A percentile compares a stretch with the other conserved stretches of the same genome.
Conservation (phyloP, 2,797 vertebrate species). For the Kryptolebias ocellatus region DNA sequence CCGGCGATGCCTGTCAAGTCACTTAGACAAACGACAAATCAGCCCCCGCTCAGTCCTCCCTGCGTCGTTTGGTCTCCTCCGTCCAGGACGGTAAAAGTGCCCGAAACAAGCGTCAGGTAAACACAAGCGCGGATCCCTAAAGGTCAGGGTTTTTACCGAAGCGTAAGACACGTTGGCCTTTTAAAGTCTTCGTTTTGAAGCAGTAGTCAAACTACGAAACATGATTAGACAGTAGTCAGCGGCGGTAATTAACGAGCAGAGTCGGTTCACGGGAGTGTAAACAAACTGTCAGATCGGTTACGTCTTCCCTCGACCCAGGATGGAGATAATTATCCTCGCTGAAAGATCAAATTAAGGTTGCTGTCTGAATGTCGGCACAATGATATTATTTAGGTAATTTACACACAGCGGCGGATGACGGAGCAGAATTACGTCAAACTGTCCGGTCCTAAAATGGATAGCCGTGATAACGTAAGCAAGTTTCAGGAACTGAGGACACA, state of each 20-base stretch:
- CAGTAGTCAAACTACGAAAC: constrained; percentile 2
- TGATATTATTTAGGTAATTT: too few species aligned
- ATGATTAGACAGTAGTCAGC: constrained; percentile 5
- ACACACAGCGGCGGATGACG: background rate
- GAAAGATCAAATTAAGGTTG: background rate
- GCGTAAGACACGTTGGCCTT: background rate
- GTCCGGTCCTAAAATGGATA: too few species aligned
- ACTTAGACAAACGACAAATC: constrained; percentile 7
- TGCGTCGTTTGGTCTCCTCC: background rate
- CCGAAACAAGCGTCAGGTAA: background rate
- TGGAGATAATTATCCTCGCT: background rate
- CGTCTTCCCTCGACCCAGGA: background rate
- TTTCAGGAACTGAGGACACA: too few species aligned
- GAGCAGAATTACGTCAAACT: too few species aligned
- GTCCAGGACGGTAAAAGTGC: background rate
- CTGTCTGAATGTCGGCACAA: background rate
- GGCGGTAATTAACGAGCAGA: constrained; percentile 15
- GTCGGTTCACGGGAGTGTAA: background rate
- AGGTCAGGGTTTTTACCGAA: constrained; percentile 1
- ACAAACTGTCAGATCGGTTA: constrained; percentile 3
- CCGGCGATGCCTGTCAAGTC: constrained; percentile 11
- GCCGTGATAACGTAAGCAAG: too few species aligned
- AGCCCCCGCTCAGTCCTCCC: background rate
- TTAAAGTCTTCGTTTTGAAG: constrained; percentile 7
- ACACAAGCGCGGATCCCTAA: constrained; percentile 7